Evolutionary conservation across 2,113 vertebrate genomes (phyloP).

Genomic region (Alosa alosa): DNA sequence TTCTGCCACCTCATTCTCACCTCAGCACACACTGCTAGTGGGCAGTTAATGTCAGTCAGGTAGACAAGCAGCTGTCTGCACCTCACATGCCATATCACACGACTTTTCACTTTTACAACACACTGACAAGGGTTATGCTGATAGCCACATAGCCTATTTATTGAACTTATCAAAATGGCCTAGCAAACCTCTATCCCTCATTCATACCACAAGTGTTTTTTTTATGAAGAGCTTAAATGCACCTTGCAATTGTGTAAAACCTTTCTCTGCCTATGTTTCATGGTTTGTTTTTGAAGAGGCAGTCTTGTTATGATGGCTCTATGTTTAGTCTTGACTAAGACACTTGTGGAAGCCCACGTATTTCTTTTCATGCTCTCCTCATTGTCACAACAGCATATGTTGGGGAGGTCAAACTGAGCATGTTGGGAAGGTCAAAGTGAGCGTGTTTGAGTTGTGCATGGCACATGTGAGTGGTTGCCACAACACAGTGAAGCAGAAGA

Average conservation of each 20-base stretch:
- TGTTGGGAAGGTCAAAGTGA: neutral
- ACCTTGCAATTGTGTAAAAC: neutral
- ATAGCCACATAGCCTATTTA: neutral
- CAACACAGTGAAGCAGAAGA: neutral
- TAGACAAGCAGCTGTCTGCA: conserved; percentile 8
- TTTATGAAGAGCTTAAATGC: neutral
- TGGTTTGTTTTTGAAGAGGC: neutral
- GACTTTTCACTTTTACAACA: conserved; percentile 34
- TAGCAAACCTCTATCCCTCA: neutral
- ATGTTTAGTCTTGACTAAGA: neutral
- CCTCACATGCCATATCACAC: neutral
- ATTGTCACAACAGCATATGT: neutral
- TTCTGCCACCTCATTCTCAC: neutral
- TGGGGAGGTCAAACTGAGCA: neutral
- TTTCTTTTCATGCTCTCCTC: neutral
- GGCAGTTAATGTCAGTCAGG: conserved; percentile 18
- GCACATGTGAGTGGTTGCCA: neutral
- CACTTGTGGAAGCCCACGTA: neutral
- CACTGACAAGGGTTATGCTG: conserved; percentile 17
- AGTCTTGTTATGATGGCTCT: neutral
- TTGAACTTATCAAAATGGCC: neutral
- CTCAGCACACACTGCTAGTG: neutral
- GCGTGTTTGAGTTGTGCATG: neutral
- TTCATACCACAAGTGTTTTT: neutral
- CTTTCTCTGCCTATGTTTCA: neutral